Percentiles rank a stretch among this genome's conserved stretches.
Evolutionary conservation across 2,113 vertebrate species (phyloP).

Genomic region (Danionella cerebrum): DNA sequence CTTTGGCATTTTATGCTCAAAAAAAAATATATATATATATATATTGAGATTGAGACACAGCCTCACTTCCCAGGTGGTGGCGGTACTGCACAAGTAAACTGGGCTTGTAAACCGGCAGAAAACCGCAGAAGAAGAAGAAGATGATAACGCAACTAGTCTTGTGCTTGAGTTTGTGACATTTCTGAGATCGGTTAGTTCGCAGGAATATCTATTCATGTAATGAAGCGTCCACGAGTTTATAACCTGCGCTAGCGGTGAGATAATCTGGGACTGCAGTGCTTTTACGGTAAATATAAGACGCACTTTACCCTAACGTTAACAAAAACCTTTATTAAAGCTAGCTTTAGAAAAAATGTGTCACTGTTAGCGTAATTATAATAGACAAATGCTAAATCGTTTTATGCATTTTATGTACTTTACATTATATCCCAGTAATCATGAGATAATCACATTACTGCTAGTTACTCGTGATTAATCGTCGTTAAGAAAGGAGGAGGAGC

Average conservation of each 20-base stretch:
- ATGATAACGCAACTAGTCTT: too few relatives aligned
- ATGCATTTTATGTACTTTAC: neutral
- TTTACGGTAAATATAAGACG: neutral
- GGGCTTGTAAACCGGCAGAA: too few relatives aligned
- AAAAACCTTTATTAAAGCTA: neutral
- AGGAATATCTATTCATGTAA: neutral
- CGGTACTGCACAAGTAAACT: too few relatives aligned
- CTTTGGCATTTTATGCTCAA: too few relatives aligned
- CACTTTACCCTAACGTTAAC: neutral
- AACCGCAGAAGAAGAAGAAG: too few relatives aligned
- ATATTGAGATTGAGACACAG: too few relatives aligned
- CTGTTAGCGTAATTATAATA: neutral
- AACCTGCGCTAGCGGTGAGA: neutral
- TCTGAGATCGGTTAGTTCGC: too few relatives aligned
- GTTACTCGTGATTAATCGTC: neutral
- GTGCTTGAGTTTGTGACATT: too few relatives aligned
- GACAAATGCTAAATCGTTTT: neutral
- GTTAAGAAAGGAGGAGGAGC: conserved; percentile 4
- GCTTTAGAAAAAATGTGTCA: neutral
- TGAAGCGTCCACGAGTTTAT: too few relatives aligned
- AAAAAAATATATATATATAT: too few relatives aligned
- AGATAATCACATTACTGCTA: neutral
- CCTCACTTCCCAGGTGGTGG: too few relatives aligned
- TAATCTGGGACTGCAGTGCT: neutral
- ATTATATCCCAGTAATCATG: neutral